A percentile compares a stretch with the other conserved stretches of the same genome.
Conservation (phyloP, 2,888 invertebrate species). For the Drosophila imparisetae region DNA sequence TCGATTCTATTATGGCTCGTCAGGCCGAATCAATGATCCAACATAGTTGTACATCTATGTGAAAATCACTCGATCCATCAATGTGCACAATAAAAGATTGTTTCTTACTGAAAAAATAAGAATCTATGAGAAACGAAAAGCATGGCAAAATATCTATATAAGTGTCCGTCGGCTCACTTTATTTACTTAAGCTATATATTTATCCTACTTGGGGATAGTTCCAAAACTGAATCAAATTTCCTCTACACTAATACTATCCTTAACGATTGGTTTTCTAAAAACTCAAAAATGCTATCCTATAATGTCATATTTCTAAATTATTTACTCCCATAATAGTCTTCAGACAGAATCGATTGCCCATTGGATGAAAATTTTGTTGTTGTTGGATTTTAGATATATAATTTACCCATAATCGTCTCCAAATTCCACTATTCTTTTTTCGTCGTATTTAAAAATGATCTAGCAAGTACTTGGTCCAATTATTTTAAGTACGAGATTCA, state of each 20-base stretch:
- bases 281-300: not conserved
- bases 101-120: not conserved
- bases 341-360: not conserved
- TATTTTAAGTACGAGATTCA: not conserved
- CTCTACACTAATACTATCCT: not conserved
- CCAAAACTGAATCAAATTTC: not conserved
- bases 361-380: not conserved
- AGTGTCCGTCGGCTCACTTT: not conserved
- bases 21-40: conserved; percentile 22
- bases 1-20: conserved; percentile 22
- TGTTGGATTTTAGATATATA: not conserved
- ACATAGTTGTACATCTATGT: conserved; percentile 14
- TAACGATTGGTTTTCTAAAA: accelerated
- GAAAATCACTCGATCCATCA: conserved; percentile 43
- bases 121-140: not conserved
- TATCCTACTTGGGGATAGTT: not conserved
- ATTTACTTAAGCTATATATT: not conserved
- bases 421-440: accelerated
- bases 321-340: not conserved
- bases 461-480: no score
- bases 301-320: not conserved
- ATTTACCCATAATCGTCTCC: not conserved
- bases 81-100: conserved; percentile 19
- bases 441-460: not conserved
- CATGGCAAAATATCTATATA: not conserved